phyloP scores from a whole-genome alignment of 2,888 invertebrate species.

The Melipona beecheii region DNA sequence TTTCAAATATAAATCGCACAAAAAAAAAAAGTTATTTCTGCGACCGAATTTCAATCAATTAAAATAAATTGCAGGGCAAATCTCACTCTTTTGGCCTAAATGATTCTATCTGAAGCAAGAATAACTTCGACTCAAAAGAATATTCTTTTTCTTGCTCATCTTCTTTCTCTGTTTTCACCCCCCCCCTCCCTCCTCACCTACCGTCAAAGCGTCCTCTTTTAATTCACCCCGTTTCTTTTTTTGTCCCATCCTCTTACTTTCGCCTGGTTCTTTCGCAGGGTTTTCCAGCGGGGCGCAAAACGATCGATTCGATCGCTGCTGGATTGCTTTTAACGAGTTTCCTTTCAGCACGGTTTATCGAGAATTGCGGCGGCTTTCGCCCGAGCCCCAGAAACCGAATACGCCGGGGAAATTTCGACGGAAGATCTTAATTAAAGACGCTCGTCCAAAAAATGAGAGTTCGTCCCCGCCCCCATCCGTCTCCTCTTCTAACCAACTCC shows the following conservation, averaged over 20 bases:
- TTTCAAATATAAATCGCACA: neutral
- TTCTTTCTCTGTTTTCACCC: neutral
- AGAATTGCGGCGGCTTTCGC: conserved; percentile 68
- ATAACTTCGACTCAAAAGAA: neutral
- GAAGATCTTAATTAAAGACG: conserved; percentile 73
- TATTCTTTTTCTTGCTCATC: neutral
- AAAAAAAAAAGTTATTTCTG: neutral
- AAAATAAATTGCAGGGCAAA: neutral
- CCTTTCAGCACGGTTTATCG: conserved; percentile 73
- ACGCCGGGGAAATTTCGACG: conserved; percentile 66
- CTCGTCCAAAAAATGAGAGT: conserved; percentile 61
- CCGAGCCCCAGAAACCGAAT: conserved; percentile 58
- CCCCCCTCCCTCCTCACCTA: too few relatives aligned
- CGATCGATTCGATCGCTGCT: conserved; percentile 65
- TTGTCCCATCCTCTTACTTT: conserved; percentile 2
- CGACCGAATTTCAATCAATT: neutral
- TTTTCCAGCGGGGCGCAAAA: conserved; percentile 53
- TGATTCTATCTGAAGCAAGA: neutral
- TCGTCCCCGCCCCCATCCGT: neutral
- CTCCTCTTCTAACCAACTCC: neutral
- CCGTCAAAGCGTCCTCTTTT: neutral
- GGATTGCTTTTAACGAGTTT: conserved; percentile 75
- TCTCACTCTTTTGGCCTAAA: neutral
- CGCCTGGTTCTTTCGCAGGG: conserved; percentile 16
- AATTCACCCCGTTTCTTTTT: conserved; percentile 11